Evolutionary conservation across 2,888 invertebrate species (phyloP).

Genomic region (Ochlodes sylvanus): DNA sequence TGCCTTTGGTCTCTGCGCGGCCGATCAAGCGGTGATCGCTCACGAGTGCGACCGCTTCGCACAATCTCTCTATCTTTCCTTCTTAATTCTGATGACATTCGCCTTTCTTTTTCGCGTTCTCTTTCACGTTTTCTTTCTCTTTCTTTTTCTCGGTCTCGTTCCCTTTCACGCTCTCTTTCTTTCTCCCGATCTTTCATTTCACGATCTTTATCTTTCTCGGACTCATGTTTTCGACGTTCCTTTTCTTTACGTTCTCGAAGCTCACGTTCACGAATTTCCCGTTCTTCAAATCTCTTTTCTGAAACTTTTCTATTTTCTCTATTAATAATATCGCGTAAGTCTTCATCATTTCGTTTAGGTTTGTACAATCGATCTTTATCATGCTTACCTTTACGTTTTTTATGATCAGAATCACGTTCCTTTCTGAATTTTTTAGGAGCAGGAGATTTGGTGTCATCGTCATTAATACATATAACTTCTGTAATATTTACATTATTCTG

Average conservation of each 20-base stretch:
- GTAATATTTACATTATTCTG: slow-evolving; percentile 62
- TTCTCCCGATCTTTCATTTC: slow-evolving; percentile 61
- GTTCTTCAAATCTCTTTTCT: slow-evolving; percentile 69
- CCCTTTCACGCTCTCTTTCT: slow-evolving; percentile 48
- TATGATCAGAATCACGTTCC: slow-evolving; percentile 58
- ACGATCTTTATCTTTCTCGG: slow-evolving; percentile 60
- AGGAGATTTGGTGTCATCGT: slow-evolving; percentile 75
- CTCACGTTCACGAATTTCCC: slow-evolving; percentile 66
- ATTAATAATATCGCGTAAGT: slow-evolving; percentile 71
- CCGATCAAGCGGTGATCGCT: slow-evolving; percentile 47
- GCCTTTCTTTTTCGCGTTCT: slow-evolving; percentile 51
- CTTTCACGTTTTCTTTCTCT: slow-evolving; percentile 61
- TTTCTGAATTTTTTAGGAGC: slow-evolving; percentile 68
- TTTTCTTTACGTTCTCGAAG: slow-evolving; percentile 67
- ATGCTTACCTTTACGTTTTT: slow-evolving; percentile 64
- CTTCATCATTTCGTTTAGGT: slow-evolving; percentile 67
- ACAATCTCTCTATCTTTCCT: slow-evolving; percentile 50
- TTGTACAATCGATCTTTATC: slow-evolving; percentile 58
- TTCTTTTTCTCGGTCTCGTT: slow-evolving; percentile 53
- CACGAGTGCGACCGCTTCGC: slow-evolving; percentile 48
- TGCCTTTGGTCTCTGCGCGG: slow-evolving; percentile 48
- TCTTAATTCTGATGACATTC: slow-evolving; percentile 43
- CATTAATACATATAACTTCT: slow-evolving; percentile 60
- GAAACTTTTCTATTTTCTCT: slow-evolving; percentile 63
- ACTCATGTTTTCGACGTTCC: slow-evolving; percentile 53